Base-by-base conservation (phyloP, 2,113 vertebrate genomes). In the Psammodynastes pulverulentus region DNA sequence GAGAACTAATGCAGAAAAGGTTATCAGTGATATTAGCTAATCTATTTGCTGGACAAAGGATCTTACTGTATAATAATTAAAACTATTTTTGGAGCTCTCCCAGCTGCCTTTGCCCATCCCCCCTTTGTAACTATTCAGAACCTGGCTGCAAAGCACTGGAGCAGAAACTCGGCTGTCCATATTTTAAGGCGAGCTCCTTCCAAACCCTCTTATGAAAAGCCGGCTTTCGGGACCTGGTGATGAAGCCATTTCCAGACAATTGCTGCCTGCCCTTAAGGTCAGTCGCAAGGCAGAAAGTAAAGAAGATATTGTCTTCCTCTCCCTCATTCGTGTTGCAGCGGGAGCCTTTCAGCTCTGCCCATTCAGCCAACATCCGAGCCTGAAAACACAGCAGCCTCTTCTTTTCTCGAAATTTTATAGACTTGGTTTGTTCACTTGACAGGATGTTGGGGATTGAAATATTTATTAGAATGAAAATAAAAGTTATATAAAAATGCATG, bases 21-120 rank as follows among this genome's bases (percentile, higher is more conserved):
- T 96, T 97, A 96, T 96, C 94, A 91, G 92, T 4, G 26, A 94
- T 96, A 97, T 90, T 93, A 97, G 97, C 96, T 93, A 96, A 96
- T 96, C 94, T 95, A 90, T 96, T 96, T 95, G 86, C 93, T 94
- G 93, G 93, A 97, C 96, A 98, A 97, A 97, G 97, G 93, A 79
- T 90, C 92, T 95, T 94, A 96, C 96, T 98, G 97, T 97, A 96
- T 92, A 92, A 93, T 96, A 96, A 97, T 97, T 97, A 97, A 97
- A 98, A 96, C 93, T 86, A 91, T 96, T 97, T 97, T 95, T 97
- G 72, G 72, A 62, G 79, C 52, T 56, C 46, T 26, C 7, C 29
- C 19, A 4, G 17, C 29, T 92, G 53, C 26, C 45, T 62, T 29
- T 89, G 88, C 21, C 92, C 93, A 67, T 95, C 97, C 92, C 95